These are phyloP conservation scores for Cephalopterus ornatus DNA, from an alignment of 2,113 vertebrate genomes.

Conservation along the genomic window DNA sequence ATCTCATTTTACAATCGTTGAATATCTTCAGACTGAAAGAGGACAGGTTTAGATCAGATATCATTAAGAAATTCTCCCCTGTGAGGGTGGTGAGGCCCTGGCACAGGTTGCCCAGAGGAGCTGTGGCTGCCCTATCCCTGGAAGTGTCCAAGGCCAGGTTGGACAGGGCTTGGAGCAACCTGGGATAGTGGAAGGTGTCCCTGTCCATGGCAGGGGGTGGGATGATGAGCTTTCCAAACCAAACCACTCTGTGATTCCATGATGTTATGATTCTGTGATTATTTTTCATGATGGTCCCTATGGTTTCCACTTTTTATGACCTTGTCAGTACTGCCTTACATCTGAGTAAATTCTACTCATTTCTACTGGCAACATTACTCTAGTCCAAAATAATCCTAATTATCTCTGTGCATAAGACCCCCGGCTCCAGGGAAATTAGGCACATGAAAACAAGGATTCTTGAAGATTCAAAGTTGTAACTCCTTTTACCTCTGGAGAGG, in stretches of 20 bases:
- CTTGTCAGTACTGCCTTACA: neutral
- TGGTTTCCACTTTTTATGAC: neutral
- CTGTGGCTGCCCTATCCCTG: neutral
- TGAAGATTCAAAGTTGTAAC: neutral
- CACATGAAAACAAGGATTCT: neutral
- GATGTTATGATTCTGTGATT: neutral
- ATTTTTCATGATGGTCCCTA: neutral
- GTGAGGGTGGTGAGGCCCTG: neutral
- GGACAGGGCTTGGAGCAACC: fast-evolving
- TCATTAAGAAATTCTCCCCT: neutral
- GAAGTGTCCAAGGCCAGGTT: neutral
- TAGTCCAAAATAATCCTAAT: neutral
- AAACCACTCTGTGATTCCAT: neutral
- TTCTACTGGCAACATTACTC: neutral
- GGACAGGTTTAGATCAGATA: neutral
- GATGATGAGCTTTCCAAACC: fast-evolving
- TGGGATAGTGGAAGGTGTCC: neutral
- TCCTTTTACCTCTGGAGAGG: neutral
- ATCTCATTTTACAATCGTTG: neutral
- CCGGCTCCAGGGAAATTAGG: neutral
- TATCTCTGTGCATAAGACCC: neutral
- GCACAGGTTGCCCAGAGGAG: neutral
- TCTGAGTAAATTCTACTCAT: neutral
- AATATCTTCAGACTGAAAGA: neutral
- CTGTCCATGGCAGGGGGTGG: neutral